A percentile compares a stretch with the other conserved stretches of the same genome.
phyloP scores from a whole-genome alignment of 2,888 invertebrate genomes.

The Agrochola lota region DNA sequence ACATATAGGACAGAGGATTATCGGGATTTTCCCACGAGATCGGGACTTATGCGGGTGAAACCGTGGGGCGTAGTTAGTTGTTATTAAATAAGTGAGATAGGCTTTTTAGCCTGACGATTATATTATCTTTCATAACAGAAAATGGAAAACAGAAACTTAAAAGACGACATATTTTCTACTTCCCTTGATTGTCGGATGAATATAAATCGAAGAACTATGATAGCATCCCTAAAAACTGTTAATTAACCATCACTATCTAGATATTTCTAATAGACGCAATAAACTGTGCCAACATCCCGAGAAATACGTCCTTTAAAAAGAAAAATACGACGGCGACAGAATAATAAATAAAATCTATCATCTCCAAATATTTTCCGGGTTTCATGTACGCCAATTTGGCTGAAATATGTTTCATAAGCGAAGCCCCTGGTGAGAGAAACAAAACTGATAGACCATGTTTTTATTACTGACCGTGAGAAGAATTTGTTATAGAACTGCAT shows the following conservation, averaged over 20 bases:
- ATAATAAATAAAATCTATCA: conserved; percentile 59
- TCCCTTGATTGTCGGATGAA: neutral
- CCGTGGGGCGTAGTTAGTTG: no score
- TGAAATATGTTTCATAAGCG: conserved; percentile 78
- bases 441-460: conserved; percentile 68
- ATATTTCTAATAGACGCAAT: neutral
- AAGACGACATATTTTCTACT: neutral
- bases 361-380: conserved; percentile 64
- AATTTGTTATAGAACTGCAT: conserved; percentile 60
- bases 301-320: neutral
- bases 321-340: conserved; percentile 32
- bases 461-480: conserved; percentile 63
- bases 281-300: neutral
- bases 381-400: conserved; percentile 71
- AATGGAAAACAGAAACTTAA: neutral
- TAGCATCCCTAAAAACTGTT: neutral
- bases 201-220: neutral
- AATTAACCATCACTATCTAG: neutral
- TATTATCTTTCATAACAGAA: neutral
- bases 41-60: no score
- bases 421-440: conserved; percentile 65
- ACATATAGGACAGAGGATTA: no score
- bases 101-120: neutral
- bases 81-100: neutral
- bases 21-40: no score